Evolutionary conservation across 2,113 vertebrate species (phyloP).

Genomic region (Anguilla rostrata): DNA sequence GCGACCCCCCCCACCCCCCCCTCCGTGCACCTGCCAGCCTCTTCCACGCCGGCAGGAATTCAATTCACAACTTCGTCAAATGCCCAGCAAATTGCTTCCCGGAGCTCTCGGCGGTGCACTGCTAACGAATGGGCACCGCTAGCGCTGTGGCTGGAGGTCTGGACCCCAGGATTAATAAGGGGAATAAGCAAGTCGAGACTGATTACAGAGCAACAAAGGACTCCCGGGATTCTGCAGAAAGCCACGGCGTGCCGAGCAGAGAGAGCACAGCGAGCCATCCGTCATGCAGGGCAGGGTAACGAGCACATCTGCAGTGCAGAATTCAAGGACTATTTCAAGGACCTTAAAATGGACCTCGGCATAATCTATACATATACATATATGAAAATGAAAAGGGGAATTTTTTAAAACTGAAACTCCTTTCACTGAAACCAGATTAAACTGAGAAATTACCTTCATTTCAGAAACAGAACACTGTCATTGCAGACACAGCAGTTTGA

Average conservation of each 20-base stretch:
- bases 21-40: slow-evolving; percentile 36
- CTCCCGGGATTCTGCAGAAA: background rate
- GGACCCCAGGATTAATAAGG: background rate
- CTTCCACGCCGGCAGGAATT: slow-evolving; percentile 24
- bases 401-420: background rate
- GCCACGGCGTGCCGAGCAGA: background rate
- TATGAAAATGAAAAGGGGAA: background rate
- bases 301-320: background rate
- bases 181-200: background rate
- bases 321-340: background rate
- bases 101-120: slow-evolving; percentile 26
- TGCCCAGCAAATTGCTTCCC: slow-evolving; percentile 48
- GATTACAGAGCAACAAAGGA: background rate
- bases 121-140: slow-evolving; percentile 10
- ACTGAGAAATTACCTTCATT: background rate
- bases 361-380: too few relatives aligned
- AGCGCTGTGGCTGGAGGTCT: background rate
- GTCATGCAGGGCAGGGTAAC: background rate
- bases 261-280: background rate
- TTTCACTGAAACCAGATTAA: slow-evolving; percentile 1
- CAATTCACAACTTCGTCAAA: slow-evolving; percentile 45
- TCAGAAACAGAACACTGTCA: too few relatives aligned
- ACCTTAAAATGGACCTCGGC: background rate
- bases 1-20: slow-evolving; percentile 32
- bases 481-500: too few relatives aligned